phyloP scores from a whole-genome alignment of 2,888 invertebrate genomes.

The Melitaea athalia region DNA sequence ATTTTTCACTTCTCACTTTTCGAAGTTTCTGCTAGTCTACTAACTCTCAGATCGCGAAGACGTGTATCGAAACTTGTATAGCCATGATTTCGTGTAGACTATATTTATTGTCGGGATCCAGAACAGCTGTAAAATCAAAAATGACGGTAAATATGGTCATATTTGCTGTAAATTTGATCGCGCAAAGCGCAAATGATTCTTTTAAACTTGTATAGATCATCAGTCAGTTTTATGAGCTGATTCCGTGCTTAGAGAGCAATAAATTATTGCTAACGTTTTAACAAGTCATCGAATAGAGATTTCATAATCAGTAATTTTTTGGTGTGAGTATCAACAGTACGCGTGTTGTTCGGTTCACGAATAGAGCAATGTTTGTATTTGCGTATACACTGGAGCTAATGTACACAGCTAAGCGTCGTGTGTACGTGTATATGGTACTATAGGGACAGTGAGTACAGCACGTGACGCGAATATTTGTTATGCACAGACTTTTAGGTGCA shows the following conservation, averaged over 20 bases:
- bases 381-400: slow-evolving; percentile 17
- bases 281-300: not conserved
- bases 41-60: too few relatives aligned
- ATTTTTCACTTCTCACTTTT: too few relatives aligned
- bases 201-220: too few relatives aligned
- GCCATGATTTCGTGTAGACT: too few relatives aligned
- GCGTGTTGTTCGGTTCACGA: slow-evolving; percentile 22
- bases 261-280: not conserved
- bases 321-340: slow-evolving; percentile 16
- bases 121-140: too few relatives aligned
- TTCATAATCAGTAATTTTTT: not conserved
- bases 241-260: not conserved
- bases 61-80: too few relatives aligned
- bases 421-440: not conserved
- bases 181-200: too few relatives aligned
- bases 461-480: not conserved
- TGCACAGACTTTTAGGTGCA: not conserved
- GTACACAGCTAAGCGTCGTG: slow-evolving; percentile 10
- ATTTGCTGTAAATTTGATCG: too few relatives aligned
- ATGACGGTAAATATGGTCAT: too few relatives aligned
- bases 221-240: too few relatives aligned
- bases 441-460: not conserved
- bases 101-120: too few relatives aligned
- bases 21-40: too few relatives aligned
- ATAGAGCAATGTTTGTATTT: slow-evolving; percentile 33